phyloP scores from a whole-genome alignment of 1,140 invertebrate genomes.

The Drosophila ercepeae region DNA sequence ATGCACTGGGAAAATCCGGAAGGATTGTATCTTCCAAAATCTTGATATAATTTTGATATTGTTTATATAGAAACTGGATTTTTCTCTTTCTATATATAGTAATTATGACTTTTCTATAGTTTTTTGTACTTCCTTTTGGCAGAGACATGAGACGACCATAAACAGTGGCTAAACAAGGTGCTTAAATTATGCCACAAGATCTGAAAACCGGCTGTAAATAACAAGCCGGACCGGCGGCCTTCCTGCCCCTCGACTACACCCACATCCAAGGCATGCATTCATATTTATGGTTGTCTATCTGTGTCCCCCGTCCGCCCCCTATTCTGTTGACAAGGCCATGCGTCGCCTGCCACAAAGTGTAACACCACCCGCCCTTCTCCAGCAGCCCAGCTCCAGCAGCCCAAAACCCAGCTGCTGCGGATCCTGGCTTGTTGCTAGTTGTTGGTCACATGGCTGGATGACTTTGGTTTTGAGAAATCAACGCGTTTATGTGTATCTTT shows the following conservation, averaged over 20 bases:
- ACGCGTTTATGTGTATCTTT: conserved; percentile 37
- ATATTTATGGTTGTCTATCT: conserved; percentile 73
- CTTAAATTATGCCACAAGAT: conserved; percentile 82
- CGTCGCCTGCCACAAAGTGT: conserved; percentile 70
- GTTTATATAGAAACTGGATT: too few species aligned
- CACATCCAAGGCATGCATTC: conserved; percentile 48
- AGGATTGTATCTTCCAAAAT: too few species aligned
- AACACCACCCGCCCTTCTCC: conserved; percentile 30
- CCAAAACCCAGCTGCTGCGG: conserved; percentile 12
- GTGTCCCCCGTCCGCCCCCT: conserved; percentile 3
- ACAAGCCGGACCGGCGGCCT: conserved; percentile 48
- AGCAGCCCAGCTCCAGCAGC: not conserved
- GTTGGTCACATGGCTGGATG: conserved; percentile 76
- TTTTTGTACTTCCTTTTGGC: conserved; percentile 30
- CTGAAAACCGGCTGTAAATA: conserved; percentile 77
- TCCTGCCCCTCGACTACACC: not conserved
- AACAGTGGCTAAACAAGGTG: conserved; percentile 82
- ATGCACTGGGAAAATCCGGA: not conserved
- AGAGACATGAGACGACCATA: conserved; percentile 76
- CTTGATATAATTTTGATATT: too few species aligned
- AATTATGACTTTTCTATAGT: too few species aligned
- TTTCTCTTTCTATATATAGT: too few species aligned
- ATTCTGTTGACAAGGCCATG: conserved; percentile 58
- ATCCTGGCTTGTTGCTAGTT: conserved; percentile 67
- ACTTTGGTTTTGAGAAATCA: conserved; percentile 78